Evolutionary conservation across 2,888 invertebrate genomes (phyloP), one percentile per base, ranked within the genome.

Genomic region (Amblyjoppa proteus): DNA sequence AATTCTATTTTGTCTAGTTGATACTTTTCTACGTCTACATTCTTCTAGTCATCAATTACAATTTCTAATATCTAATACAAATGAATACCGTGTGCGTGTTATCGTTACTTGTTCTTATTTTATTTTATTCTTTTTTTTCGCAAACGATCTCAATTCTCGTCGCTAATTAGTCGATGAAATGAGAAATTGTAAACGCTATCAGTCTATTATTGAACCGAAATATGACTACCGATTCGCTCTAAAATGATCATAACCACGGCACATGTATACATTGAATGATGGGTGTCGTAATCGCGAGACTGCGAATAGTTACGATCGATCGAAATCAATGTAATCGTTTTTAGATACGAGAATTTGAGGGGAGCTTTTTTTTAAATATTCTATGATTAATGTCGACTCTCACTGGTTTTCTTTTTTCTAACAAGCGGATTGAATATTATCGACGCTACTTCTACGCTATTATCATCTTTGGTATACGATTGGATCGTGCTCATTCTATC

Each of bases 381-480:
- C 88, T 90, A 90, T 53, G 83, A 76, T 83, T 85, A 85, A 28
- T 80, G 82, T 83, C 71, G 74, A 86, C 85, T 83, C 80, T 69
- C 80, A 61, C 68, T 28, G 74, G 79, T 83, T 71, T 64, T 69
- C 34, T 66, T 45, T 84, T 82, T 81, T 45, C 69, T 81, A 83
- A 80, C 79, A 79, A 81, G 76, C 71, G 83, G 81, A 87, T 79
- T 81, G 75, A 81, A 73, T 88, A 81, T 84, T 80, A 81, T 86
- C 83, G 75, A 81, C 68, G 82, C 81, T 78, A 83, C 68, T 13
- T 68, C 81, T 87, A 87, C 71, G 78, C 79, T 86, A 84, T 88
- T 92, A 92, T 90, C 87, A 89, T 92, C 92, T 92, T 92, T 92
- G 92, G 92, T 91, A 91, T 91, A 89, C 89, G 88, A 90, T 90